These are phyloP conservation scores for Heliocidaris erythrogramma DNA, from an alignment of 35 echinoderm and acorn worm genomes.

Conservation along the genomic window DNA sequence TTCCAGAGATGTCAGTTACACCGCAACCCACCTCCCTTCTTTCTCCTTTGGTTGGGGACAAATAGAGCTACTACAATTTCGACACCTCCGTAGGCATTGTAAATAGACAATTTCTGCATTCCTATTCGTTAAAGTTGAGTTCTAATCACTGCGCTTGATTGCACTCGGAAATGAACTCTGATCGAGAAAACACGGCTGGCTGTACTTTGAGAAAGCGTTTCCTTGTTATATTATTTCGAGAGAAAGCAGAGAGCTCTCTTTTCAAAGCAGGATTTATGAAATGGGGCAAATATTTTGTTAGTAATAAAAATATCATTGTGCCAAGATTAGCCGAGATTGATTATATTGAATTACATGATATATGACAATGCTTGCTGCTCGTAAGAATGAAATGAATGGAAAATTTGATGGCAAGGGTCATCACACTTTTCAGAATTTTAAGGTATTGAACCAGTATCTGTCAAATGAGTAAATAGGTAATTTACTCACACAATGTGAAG, in stretches of 20 bases:
- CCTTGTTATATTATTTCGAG: neutral
- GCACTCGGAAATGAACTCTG: slow-evolving; percentile 14
- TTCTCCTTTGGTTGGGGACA: neutral
- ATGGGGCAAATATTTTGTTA: neutral
- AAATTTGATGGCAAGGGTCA: neutral
- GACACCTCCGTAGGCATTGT: neutral
- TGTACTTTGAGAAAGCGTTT: neutral
- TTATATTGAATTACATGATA: neutral
- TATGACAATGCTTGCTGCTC: neutral
- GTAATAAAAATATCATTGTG: neutral
- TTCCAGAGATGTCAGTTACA: neutral
- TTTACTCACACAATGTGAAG: no score
- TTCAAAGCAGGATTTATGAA: neutral
- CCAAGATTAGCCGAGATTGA: neutral
- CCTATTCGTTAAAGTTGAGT: neutral
- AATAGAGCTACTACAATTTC: neutral
- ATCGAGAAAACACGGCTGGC: neutral
- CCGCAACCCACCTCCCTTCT: neutral
- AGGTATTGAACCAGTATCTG: neutral
- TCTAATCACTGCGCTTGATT: slow-evolving; percentile 1
- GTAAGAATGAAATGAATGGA: neutral
- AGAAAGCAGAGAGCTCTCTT: neutral
- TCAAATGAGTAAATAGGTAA: no score
- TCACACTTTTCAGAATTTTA: neutral
- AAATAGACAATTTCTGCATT: neutral